phyloP scores from a whole-genome alignment of 2,113 vertebrate species.

The Aspidoscelis tigris region DNA sequence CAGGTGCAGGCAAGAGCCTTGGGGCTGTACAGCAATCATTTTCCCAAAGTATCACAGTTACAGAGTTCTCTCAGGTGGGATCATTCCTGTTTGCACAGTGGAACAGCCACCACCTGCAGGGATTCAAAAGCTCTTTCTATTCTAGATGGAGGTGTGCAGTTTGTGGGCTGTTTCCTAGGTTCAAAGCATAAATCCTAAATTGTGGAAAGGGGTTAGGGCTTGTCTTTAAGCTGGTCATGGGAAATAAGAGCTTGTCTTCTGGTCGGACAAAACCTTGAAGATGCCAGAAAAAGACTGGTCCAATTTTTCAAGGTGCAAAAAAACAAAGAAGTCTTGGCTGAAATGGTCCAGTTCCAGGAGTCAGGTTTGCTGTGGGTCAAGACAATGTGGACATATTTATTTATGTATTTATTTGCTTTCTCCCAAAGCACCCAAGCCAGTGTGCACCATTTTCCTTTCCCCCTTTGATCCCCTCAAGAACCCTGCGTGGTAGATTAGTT shows the following conservation, averaged over 20 bases:
- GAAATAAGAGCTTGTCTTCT: neutral
- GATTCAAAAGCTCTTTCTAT: neutral
- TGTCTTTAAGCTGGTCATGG: neutral
- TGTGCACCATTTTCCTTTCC: too few relatives aligned
- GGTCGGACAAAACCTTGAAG: neutral
- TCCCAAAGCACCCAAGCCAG: too few relatives aligned
- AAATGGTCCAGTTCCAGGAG: too few relatives aligned
- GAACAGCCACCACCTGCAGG: neutral
- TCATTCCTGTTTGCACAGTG: neutral
- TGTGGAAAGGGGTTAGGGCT: neutral
- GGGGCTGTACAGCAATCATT: neutral
- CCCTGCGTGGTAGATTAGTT: too few relatives aligned
- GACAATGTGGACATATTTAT: too few relatives aligned
- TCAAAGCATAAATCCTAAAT: neutral
- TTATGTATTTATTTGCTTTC: too few relatives aligned
- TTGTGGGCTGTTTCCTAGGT: neutral
- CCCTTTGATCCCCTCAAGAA: too few relatives aligned
- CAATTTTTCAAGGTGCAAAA: neutral
- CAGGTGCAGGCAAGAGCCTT: conserved; percentile 7
- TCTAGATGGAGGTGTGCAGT: fast-evolving
- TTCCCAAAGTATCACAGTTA: neutral
- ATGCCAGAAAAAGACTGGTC: neutral
- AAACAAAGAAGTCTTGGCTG: too few relatives aligned
- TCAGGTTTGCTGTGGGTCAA: too few relatives aligned
- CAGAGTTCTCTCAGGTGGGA: neutral